phyloP scores from a whole-genome alignment of 2,888 invertebrate species.

The Melanotus villosus region DNA sequence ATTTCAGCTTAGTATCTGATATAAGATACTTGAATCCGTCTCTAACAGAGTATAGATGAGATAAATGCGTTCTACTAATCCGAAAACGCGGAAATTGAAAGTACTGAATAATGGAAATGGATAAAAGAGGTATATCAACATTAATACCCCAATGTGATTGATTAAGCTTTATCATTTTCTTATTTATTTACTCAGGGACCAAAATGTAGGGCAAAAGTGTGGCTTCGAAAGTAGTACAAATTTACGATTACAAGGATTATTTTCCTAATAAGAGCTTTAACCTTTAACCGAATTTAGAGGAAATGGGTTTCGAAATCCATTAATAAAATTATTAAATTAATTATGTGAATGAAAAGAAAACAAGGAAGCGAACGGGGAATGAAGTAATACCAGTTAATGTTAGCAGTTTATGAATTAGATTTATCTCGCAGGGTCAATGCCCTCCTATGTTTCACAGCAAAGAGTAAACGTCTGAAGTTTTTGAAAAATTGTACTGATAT shows the following conservation, averaged over 20 bases:
- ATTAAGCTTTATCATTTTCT: background rate
- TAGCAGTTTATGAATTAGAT: background rate
- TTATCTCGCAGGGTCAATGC: background rate
- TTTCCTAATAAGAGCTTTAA: no score
- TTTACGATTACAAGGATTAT: no score
- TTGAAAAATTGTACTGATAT: no score
- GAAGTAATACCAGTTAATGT: constrained; percentile 1
- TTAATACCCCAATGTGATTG: background rate
- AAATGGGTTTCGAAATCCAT: no score
- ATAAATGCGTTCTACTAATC: constrained; percentile 7
- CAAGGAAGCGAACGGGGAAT: constrained; percentile 1
- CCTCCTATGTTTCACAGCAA: background rate
- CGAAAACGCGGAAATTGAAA: background rate
- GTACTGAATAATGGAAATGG: background rate
- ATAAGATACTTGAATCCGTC: constrained; percentile 7
- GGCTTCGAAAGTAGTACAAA: no score
- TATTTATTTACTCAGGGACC: no score
- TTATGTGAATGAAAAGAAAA: background rate
- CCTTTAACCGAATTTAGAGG: no score
- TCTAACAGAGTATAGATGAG: constrained; percentile 8
- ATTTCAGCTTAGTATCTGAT: constrained; percentile 14
- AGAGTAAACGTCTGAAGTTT: background rate
- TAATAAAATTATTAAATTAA: background rate
- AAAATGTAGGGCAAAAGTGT: no score
- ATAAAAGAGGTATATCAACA: background rate